Evolutionary conservation across 2,797 vertebrate species (phyloP).

Genomic region (Pygocentrus nattereri): DNA sequence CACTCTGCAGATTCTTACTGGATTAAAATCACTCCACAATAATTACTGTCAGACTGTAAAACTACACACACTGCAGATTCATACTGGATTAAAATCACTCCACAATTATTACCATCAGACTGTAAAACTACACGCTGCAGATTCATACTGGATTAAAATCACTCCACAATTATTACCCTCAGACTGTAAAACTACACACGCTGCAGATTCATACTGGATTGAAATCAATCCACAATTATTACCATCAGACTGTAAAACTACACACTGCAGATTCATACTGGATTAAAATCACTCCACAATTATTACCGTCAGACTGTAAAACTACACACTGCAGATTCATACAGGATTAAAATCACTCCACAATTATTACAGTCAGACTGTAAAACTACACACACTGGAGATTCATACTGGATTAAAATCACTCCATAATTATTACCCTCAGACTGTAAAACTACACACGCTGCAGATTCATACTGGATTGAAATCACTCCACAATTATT

Average conservation of each 20-base stretch:
- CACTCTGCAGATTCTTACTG: no score
- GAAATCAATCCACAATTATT: no score
- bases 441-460: neutral
- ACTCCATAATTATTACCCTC: neutral
- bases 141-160: neutral
- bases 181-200: neutral
- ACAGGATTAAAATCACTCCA: neutral
- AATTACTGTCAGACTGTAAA: no score
- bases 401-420: neutral
- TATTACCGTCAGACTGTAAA: no score
- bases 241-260: no score
- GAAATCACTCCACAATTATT: no score
- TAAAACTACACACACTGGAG: neutral
- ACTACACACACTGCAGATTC: no score
- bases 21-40: no score
- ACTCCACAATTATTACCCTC: neutral
- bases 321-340: no score
- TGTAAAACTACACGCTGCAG: neutral
- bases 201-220: constrained; percentile 6
- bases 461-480: constrained; percentile 6
- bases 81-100: no score
- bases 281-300: no score
- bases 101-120: neutral
- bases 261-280: no score
- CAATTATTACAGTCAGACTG: neutral